Evolutionary conservation across 2,888 invertebrate species (phyloP).

Genomic region (Cantharis lateralis): DNA sequence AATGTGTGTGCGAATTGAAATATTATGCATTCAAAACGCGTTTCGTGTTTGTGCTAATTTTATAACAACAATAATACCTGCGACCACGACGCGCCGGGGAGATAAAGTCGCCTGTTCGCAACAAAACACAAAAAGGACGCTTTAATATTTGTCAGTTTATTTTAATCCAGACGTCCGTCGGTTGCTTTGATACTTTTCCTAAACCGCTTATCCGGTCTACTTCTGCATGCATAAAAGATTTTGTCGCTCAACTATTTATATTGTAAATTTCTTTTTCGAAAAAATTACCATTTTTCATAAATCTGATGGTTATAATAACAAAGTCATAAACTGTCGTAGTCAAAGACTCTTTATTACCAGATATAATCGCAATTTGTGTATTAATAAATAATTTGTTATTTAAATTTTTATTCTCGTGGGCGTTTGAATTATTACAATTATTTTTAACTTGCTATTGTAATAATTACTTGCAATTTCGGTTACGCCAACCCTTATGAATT

Average conservation of each 20-base stretch:
- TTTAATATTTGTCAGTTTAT: conserved; percentile 20
- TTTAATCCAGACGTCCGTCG: conserved; percentile 6
- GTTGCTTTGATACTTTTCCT: conserved; percentile 12
- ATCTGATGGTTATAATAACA: background rate
- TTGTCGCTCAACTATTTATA: conserved; percentile 4
- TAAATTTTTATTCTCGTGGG: background rate
- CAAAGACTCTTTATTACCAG: background rate
- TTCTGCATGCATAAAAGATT: conserved; percentile 6
- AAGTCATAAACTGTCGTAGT: background rate
- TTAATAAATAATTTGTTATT: background rate
- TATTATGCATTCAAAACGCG: conserved; percentile 34
- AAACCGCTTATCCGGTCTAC: conserved; percentile 8
- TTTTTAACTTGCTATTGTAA: background rate
- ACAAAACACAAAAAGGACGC: conserved; percentile 15
- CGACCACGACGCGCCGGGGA: conserved; percentile 22
- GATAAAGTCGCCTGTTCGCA: conserved; percentile 20
- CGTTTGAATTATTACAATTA: background rate
- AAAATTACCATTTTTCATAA: background rate
- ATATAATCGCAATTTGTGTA: background rate
- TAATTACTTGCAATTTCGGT: background rate
- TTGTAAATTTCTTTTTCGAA: background rate
- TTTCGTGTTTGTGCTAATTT: conserved; percentile 31
- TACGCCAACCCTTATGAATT: background rate
- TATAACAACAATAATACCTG: conserved; percentile 30
- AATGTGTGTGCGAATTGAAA: conserved; percentile 31